Base-by-base conservation (phyloP, 2,113 vertebrate genomes). In the Corythaixoides concolor region DNA sequence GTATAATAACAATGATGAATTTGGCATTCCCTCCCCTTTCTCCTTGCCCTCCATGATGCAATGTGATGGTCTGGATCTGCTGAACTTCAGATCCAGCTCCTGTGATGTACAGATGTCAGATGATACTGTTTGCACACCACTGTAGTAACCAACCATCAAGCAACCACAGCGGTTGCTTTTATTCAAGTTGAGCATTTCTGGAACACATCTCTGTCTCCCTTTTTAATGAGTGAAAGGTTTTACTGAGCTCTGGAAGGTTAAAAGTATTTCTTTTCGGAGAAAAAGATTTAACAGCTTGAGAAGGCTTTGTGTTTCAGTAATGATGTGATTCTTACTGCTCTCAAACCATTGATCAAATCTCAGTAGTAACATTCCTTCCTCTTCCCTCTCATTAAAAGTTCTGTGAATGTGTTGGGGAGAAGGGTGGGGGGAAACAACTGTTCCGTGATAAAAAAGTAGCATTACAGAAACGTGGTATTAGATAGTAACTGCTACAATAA, bases 1-100 rank as follows among this genome's bases (percentile, higher is more conserved):
- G 97, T 97, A 97, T 97, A 97, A 89, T 20, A 93, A 90, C 93
- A 96, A 81, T 85, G 59, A 94, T 95, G 62, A 76, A 95, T 96
- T 95, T 96, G 93, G 96, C 97, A 91, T 97, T 95, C 91, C 95
- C 63, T 91, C 63, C 89, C 94, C 88, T 91, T 95, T 86, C 39
- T 96, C 94, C 92, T 83, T 96, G 95, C 89, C 92, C 73, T 95
- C 52, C 95, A 95, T 95, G 85, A 80, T 76, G 58, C 92, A 88
- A 56, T 95, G 73, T 85, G 67, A 63, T 96, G 73, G 63, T 76
- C 74, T 91, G 93, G 93, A 92, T 97, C 96, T 97, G 92, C 62
- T 89, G 80, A 75, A 79, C 62, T 88, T 59, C 84, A 96, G 92
- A 97, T 96, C 93, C 94, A 93, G 66, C 39, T 96, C 63, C 77